Evolutionary conservation across 1,140 invertebrate genomes (phyloP).

Genomic region (Saxidomus purpurata): DNA sequence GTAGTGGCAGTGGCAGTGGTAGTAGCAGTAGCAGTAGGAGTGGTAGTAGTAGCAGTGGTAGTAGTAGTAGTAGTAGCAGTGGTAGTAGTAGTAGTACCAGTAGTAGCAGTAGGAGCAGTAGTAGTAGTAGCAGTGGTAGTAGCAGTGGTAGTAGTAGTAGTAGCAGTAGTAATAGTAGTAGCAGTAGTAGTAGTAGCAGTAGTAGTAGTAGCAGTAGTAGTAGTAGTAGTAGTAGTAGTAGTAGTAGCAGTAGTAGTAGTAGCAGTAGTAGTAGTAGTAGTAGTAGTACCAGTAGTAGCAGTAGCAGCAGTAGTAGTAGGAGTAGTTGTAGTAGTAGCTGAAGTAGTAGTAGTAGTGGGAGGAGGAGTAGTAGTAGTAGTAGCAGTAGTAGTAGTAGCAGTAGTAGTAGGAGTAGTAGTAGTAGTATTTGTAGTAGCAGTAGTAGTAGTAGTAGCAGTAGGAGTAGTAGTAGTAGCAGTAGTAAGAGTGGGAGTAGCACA

Average conservation of each 20-base stretch:
- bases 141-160: conserved; percentile 6
- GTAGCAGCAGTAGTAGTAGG: not conserved
- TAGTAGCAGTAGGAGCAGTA: not conserved
- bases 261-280: conserved; percentile 11
- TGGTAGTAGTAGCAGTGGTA: not conserved
- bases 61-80: conserved; percentile 1
- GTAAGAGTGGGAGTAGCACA: too few species aligned
- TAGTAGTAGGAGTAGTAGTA: conserved; percentile 2
- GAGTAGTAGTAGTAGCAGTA: too few species aligned
- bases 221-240: not conserved
- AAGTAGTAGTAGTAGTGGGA: too few species aligned
- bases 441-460: too few species aligned
- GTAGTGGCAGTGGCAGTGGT: conserved; percentile 15
- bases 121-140: conserved; percentile 21
- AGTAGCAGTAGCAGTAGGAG: too few species aligned
- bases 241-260: conserved; percentile 7
- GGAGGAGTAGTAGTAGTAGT: conserved; percentile 21
- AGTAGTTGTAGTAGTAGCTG: not conserved
- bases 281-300: not conserved
- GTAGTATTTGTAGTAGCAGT: too few species aligned
- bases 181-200: conserved; percentile 4
- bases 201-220: not conserved
- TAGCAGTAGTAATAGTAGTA: not conserved
- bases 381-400: conserved; percentile 14
- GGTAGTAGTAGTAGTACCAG: not conserved